A percentile compares a stretch with the other conserved stretches of the same genome.
These are phyloP conservation scores for Lerema accius DNA, from an alignment of 1,140 invertebrate species.

Conservation along the genomic window DNA sequence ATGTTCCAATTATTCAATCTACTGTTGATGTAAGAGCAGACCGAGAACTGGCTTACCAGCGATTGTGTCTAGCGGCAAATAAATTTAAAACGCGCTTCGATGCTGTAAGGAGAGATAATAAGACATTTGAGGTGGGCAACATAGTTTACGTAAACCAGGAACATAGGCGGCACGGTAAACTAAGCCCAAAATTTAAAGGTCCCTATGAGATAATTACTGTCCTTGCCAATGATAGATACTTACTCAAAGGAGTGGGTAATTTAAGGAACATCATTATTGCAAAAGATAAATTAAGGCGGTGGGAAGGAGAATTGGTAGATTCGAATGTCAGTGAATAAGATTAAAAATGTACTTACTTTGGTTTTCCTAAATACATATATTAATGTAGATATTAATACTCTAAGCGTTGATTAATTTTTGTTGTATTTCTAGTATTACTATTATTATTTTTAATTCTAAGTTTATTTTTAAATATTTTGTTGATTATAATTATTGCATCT, in stretches of 20 bases:
- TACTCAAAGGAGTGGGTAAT: slow-evolving; percentile 34
- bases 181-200: slow-evolving; percentile 49
- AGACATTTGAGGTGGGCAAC: slow-evolving; percentile 39
- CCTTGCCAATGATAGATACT: slow-evolving; percentile 38
- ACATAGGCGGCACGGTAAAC: slow-evolving; percentile 48
- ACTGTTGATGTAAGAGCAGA: slow-evolving; percentile 37
- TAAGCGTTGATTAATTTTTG: too few relatives aligned
- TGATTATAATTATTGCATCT: too few relatives aligned
- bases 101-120: slow-evolving; percentile 37
- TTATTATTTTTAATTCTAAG: too few relatives aligned
- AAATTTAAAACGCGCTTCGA: slow-evolving; percentile 50
- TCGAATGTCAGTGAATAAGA: too few relatives aligned
- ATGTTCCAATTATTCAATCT: slow-evolving; percentile 27
- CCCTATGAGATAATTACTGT: slow-evolving; percentile 46
- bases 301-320: slow-evolving; percentile 46
- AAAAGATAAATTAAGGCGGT: slow-evolving; percentile 49
- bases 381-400: too few relatives aligned
- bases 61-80: slow-evolving; percentile 27
- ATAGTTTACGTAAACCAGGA: slow-evolving; percentile 50
- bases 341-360: too few relatives aligned
- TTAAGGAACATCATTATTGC: slow-evolving; percentile 41
- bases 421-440: too few relatives aligned
- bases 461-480: too few relatives aligned
- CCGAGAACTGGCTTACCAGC: slow-evolving; percentile 32
- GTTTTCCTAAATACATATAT: too few relatives aligned